A percentile compares a stretch with the other conserved stretches of the same genome.
phyloP scores from a whole-genome alignment of 2,797 vertebrate genomes.

The Nyctibius grandis region DNA sequence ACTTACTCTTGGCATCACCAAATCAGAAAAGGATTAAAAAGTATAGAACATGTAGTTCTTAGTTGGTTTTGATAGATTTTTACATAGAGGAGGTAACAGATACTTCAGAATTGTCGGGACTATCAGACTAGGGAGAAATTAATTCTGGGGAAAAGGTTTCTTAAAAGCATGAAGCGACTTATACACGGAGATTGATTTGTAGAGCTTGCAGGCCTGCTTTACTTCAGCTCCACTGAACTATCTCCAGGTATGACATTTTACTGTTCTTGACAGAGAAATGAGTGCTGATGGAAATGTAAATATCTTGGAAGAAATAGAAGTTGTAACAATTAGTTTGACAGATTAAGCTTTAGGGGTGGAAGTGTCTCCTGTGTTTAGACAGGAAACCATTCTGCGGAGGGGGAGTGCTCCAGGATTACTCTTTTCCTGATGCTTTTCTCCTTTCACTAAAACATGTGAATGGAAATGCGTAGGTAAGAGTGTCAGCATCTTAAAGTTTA shows the following conservation, averaged over 20 bases:
- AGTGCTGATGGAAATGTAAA: constrained; percentile 57
- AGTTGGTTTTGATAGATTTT: not conserved
- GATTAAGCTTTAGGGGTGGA: not conserved
- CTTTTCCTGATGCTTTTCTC: not conserved
- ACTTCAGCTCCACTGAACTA: constrained; percentile 58
- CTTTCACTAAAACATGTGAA: not conserved
- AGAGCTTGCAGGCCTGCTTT: constrained; percentile 34
- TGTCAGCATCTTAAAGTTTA: not conserved
- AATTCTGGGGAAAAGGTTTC: constrained; percentile 10
- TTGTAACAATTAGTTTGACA: constrained; percentile 6
- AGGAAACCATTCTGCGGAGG: not conserved
- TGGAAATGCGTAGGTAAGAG: not conserved
- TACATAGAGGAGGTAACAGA: constrained; percentile 9
- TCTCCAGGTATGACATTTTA: constrained; percentile 24
- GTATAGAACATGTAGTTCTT: not conserved
- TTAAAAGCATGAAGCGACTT: constrained; percentile 35
- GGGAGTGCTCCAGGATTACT: not conserved
- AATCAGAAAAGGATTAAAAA: not conserved
- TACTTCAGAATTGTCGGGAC: constrained; percentile 50
- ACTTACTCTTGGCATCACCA: not conserved
- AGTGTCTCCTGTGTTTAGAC: not conserved
- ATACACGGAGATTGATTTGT: constrained; percentile 43
- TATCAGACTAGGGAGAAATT: constrained; percentile 22
- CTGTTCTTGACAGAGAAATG: constrained; percentile 49
- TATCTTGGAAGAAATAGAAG: constrained; percentile 15